Conservation (phyloP, 2,888 invertebrate species). For the Endomychus coccineus region DNA sequence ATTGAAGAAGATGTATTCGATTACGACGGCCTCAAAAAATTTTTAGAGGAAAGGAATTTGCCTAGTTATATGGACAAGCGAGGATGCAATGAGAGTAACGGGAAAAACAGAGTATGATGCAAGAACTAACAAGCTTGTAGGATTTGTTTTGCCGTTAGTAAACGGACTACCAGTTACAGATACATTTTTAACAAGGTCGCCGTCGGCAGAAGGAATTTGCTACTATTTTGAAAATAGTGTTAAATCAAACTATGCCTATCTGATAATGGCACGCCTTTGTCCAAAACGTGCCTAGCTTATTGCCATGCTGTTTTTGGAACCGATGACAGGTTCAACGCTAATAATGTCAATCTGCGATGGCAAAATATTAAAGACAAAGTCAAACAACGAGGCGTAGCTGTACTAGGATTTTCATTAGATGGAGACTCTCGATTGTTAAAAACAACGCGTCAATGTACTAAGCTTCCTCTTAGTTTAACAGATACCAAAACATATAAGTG, state of each 20-base stretch:
- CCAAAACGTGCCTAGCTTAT: too few relatives aligned
- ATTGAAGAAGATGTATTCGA: slow-evolving; percentile 18
- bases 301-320: too few relatives aligned
- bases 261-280: slow-evolving; percentile 22
- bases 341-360: too few relatives aligned
- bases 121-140: slow-evolving; percentile 23
- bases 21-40: slow-evolving; percentile 12
- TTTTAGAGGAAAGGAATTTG: slow-evolving; percentile 17
- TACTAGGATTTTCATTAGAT: too few relatives aligned
- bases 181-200: slow-evolving; percentile 19
- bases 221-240: slow-evolving; percentile 15
- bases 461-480: too few relatives aligned
- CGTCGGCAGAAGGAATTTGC: slow-evolving; percentile 19
- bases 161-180: slow-evolving; percentile 19
- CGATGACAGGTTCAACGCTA: too few relatives aligned
- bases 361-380: too few relatives aligned
- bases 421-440: too few relatives aligned
- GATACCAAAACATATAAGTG: too few relatives aligned
- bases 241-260: slow-evolving; percentile 21
- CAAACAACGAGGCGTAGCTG: too few relatives aligned
- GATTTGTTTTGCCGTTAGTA: slow-evolving; percentile 22
- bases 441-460: too few relatives aligned
- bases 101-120: slow-evolving; percentile 23
- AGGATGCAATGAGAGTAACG: slow-evolving; percentile 23
- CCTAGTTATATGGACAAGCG: slow-evolving; percentile 21